Percentiles rank a stretch among this genome's conserved stretches.
Evolutionary conservation across 2,888 invertebrate species (phyloP).

Genomic region (Diarsia rubi): DNA sequence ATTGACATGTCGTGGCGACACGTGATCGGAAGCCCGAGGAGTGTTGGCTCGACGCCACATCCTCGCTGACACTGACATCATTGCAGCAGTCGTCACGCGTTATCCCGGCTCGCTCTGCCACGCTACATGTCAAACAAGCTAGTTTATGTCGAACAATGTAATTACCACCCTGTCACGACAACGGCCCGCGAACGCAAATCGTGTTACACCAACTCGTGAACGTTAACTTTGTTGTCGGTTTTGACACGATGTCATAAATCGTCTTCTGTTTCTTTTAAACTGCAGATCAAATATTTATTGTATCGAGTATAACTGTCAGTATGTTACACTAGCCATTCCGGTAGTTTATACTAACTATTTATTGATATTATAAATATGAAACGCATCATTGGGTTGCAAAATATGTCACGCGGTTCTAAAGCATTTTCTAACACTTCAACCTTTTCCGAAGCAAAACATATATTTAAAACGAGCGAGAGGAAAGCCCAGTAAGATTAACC

Average conservation of each 20-base stretch:
- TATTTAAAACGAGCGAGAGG: constrained; percentile 36
- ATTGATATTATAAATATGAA: constrained; percentile 7
- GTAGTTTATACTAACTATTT: constrained; percentile 5
- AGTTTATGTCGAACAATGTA: constrained; percentile 39
- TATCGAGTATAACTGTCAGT: constrained; percentile 1
- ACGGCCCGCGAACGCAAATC: constrained; percentile 21
- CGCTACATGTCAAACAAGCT: constrained; percentile 42
- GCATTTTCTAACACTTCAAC: constrained; percentile 19
- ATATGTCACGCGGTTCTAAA: constrained; percentile 16
- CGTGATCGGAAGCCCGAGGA: constrained; percentile 51
- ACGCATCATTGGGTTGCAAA: constrained; percentile 10
- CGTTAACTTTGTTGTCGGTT: constrained; percentile 33
- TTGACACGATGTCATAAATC: constrained; percentile 26
- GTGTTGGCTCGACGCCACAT: constrained; percentile 67
- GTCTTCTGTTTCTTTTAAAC: constrained; percentile 29
- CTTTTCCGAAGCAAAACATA: constrained; percentile 15
- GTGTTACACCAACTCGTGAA: constrained; percentile 31
- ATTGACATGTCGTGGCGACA: constrained; percentile 35
- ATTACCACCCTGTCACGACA: constrained; percentile 37
- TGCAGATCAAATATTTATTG: constrained; percentile 32
- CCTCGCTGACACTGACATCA: constrained; percentile 62
- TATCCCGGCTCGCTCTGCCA: constrained; percentile 48
- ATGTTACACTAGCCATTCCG: constrained; percentile 12
- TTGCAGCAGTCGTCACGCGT: constrained; percentile 41
- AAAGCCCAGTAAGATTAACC: constrained; percentile 39